These are phyloP conservation scores for Phortica magna DNA, from an alignment of 2,888 invertebrate species.

Conservation along the genomic window DNA sequence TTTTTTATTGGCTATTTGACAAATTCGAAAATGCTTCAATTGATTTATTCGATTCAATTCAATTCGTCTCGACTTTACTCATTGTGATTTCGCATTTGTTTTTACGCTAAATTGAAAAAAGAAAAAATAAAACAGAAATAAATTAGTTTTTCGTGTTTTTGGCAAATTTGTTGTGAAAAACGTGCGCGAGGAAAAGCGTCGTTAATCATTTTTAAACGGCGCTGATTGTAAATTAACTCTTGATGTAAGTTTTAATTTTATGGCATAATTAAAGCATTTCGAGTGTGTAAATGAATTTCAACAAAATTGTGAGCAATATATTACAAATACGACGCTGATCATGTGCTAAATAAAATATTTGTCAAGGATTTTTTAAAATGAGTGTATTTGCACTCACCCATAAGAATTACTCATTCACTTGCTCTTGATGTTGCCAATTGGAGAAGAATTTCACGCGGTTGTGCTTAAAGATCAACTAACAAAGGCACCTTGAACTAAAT, in stretches of 20 bases:
- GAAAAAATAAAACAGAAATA: neutral
- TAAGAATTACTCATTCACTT: too few relatives aligned
- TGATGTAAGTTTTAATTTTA: constrained; percentile 1
- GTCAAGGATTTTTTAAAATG: too few relatives aligned
- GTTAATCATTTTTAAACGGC: neutral
- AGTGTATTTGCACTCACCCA: too few relatives aligned
- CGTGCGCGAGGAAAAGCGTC: constrained; percentile 20
- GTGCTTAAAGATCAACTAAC: too few relatives aligned
- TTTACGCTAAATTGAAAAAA: constrained; percentile 51
- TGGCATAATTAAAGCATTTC: neutral
- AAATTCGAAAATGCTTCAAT: constrained; percentile 66
- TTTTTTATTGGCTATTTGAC: constrained; percentile 66
- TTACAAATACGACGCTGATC: too few relatives aligned
- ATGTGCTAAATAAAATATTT: too few relatives aligned
- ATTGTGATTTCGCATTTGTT: constrained; percentile 36
- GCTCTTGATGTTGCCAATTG: too few relatives aligned
- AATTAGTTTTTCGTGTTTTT: constrained; percentile 6
- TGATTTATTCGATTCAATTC: constrained; percentile 66
- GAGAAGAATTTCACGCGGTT: too few relatives aligned
- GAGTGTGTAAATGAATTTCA: neutral
- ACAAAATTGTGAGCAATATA: neutral
- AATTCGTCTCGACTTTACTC: constrained; percentile 19
- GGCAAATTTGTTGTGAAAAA: constrained; percentile 14
- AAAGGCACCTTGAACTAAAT: too few relatives aligned
- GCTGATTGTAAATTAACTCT: constrained; percentile 1